phyloP scores from a whole-genome alignment of 2,888 invertebrate genomes.

The Trachelus tabidus region DNA sequence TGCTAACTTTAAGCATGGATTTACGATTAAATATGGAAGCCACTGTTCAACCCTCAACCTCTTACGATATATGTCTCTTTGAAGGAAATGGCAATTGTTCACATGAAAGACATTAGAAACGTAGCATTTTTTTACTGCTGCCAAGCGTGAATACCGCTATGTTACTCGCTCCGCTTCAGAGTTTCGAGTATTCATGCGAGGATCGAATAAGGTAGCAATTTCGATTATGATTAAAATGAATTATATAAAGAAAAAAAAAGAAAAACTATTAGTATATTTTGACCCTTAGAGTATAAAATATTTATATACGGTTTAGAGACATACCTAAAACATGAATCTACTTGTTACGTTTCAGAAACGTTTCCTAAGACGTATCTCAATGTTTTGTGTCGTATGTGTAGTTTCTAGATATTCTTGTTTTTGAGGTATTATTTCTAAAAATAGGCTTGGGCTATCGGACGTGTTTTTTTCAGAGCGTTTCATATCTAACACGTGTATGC shows the following conservation, averaged over 20 bases:
- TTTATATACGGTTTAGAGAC: too few species aligned
- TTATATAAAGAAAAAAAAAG: neutral
- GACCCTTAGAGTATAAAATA: too few species aligned
- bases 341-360: too few species aligned
- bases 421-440: neutral
- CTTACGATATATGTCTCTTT: neutral
- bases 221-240: neutral
- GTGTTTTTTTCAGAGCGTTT: too few species aligned
- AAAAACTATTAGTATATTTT: neutral
- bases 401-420: neutral
- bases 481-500: neutral
- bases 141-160: slow-evolving; percentile 49
- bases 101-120: slow-evolving; percentile 25
- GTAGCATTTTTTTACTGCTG: slow-evolving; percentile 26
- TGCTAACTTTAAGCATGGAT: neutral
- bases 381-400: neutral
- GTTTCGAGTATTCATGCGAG: slow-evolving; percentile 30
- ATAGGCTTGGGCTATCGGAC: neutral
- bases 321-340: too few species aligned
- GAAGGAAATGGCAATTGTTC: slow-evolving; percentile 22
- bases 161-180: slow-evolving; percentile 22
- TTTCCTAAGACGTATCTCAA: too few species aligned
- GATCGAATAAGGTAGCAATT: neutral
- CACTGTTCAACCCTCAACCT: neutral
- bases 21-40: neutral